A percentile compares a stretch with the other conserved stretches of the same genome.
These are phyloP conservation scores for Glyptemys insculpta DNA, from an alignment of 2,797 vertebrate genomes.

Conservation along the genomic window DNA sequence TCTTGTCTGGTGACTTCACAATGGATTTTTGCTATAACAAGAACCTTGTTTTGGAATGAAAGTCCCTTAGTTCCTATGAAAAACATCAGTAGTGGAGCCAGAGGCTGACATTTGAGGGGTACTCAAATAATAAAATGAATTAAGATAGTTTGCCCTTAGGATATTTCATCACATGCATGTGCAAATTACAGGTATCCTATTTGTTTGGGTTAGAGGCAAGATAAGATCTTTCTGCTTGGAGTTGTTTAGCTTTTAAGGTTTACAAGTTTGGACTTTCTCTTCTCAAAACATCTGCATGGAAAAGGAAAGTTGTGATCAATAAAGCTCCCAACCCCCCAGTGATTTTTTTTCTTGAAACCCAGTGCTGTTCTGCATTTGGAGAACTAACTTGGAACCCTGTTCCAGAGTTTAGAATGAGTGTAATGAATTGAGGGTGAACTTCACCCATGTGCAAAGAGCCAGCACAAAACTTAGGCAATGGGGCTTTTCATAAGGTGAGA, in stretches of 20 bases:
- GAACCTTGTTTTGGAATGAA: not conserved
- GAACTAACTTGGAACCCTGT: not conserved
- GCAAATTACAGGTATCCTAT: not conserved
- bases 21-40: not conserved
- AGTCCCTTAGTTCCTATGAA: not conserved
- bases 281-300: not conserved
- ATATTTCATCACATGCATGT: not conserved
- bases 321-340: not conserved
- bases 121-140: slow-evolving; percentile 11
- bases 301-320: not conserved
- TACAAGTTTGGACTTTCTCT: not conserved
- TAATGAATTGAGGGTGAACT: not conserved
- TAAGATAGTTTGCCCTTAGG: not conserved
- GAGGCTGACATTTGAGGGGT: slow-evolving; percentile 13
- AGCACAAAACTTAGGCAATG: not conserved
- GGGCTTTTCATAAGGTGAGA: not conserved
- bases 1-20: not conserved
- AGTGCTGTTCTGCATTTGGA: not conserved
- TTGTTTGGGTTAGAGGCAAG: not conserved
- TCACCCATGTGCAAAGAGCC: not conserved
- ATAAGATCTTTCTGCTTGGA: not conserved
- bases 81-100: not conserved
- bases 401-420: not conserved
- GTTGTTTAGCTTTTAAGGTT: not conserved
- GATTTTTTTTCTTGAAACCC: not conserved